Conservation (phyloP, 2,888 invertebrate species). For the Lasius fuliginosus region DNA sequence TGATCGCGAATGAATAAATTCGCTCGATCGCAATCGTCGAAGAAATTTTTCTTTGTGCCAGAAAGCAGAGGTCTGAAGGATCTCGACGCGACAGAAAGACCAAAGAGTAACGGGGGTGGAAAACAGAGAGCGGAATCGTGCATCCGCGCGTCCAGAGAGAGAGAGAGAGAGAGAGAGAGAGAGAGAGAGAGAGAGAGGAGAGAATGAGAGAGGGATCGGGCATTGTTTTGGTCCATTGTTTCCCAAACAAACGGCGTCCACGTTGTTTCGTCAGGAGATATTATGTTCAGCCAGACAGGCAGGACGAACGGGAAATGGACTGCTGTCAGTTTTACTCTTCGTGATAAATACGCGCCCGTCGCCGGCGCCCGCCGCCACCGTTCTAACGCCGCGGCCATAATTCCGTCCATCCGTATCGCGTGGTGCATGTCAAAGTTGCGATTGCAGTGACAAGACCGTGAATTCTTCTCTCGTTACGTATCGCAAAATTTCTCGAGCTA, state of each 20-base stretch:
- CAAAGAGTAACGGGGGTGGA: slow-evolving; percentile 67
- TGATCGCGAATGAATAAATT: not conserved
- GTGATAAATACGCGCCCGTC: slow-evolving; percentile 82
- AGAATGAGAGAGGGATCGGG: slow-evolving; percentile 76
- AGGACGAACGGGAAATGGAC: slow-evolving; percentile 85
- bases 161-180: slow-evolving; percentile 76
- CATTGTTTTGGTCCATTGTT: slow-evolving; percentile 86
- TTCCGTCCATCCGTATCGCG: slow-evolving; percentile 57
- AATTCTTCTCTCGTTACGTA: not conserved
- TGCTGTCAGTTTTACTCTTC: slow-evolving; percentile 85
- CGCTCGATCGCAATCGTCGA: not conserved
- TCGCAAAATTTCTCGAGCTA: not conserved
- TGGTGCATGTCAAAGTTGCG: slow-evolving; percentile 28
- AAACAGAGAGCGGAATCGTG: slow-evolving; percentile 65
- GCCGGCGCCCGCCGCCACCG: slow-evolving; percentile 42
- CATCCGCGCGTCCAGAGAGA: slow-evolving; percentile 60
- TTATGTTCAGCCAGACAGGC: slow-evolving; percentile 83
- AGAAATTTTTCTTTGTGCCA: slow-evolving; percentile 28
- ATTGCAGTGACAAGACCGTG: not conserved
- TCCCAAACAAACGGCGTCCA: slow-evolving; percentile 85
- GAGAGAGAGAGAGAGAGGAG: slow-evolving; percentile 44
- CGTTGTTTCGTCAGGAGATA: slow-evolving; percentile 85
- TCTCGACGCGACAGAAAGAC: slow-evolving; percentile 65
- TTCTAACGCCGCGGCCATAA: slow-evolving; percentile 55
- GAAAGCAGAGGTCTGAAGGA: slow-evolving; percentile 48